Percentiles rank a stretch among this genome's conserved stretches.
Evolutionary conservation across 2,113 vertebrate genomes (phyloP).

Genomic region (Phainopepla nitens): DNA sequence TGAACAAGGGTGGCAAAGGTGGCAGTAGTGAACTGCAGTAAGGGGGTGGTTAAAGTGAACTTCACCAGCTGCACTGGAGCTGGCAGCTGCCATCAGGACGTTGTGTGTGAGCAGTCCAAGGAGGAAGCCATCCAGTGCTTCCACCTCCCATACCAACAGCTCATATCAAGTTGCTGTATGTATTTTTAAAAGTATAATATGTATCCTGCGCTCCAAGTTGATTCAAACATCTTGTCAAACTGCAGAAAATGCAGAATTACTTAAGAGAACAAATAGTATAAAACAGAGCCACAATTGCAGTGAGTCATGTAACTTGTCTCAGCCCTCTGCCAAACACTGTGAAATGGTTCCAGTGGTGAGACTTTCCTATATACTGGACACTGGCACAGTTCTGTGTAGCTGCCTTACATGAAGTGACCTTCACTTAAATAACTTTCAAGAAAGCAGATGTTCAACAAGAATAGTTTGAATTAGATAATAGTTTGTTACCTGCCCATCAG

Average conservation of each 20-base stretch:
- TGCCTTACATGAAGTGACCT: background rate
- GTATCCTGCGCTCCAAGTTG: background rate
- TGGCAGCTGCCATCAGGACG: background rate
- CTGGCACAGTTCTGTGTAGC: background rate
- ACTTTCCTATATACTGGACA: background rate
- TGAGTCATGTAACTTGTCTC: background rate
- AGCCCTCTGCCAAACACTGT: background rate
- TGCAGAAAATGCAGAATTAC: background rate
- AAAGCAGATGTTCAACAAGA: background rate
- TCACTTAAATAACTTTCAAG: background rate
- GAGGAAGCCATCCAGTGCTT: background rate
- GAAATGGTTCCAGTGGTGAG: background rate
- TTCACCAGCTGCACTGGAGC: background rate
- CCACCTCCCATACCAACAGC: background rate
- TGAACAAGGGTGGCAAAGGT: background rate
- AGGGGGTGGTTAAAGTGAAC: background rate
- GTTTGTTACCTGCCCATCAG: constrained; percentile 85
- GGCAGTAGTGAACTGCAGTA: background rate
- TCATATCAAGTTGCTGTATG: background rate
- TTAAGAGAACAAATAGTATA: background rate
- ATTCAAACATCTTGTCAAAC: background rate
- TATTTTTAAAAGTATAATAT: background rate
- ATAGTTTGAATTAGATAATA: background rate
- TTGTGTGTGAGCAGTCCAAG: background rate
- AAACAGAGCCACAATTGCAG: background rate